Conservation (phyloP, 2,797 vertebrate species). For the Distichodus sexfasciatus region DNA sequence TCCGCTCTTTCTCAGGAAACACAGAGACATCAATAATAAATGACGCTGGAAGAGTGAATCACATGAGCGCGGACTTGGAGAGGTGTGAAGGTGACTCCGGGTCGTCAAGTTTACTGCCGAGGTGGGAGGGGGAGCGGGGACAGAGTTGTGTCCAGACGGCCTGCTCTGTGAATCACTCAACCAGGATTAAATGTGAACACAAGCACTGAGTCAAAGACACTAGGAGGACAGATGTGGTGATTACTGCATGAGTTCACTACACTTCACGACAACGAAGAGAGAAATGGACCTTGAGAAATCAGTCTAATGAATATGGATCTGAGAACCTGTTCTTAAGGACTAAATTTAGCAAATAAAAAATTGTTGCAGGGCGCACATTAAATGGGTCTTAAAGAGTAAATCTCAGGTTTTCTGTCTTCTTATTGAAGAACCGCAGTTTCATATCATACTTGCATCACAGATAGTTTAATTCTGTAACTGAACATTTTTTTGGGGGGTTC, state of each 20-base stretch:
- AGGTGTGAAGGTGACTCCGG: slow-evolving; percentile 49
- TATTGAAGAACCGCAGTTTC: no score
- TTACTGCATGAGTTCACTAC: not conserved
- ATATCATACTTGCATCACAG: no score
- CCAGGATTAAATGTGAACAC: slow-evolving; percentile 40
- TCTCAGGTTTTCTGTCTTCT: no score
- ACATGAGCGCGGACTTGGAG: slow-evolving; percentile 47
- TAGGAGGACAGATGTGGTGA: not conserved
- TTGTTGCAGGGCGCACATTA: no score
- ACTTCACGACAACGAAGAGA: not conserved
- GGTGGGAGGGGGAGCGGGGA: slow-evolving; percentile 37
- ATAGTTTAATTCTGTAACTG: no score
- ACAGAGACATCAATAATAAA: slow-evolving; percentile 44
- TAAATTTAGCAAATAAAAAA: no score
- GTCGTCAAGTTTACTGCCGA: slow-evolving; percentile 32
- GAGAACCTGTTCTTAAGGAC: not conserved
- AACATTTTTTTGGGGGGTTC: no score
- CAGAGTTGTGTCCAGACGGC: slow-evolving; percentile 32
- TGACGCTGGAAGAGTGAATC: slow-evolving; percentile 52
- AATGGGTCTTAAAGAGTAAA: no score
- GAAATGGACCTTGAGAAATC: not conserved
- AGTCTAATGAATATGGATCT: not conserved
- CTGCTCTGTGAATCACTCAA: slow-evolving; percentile 38
- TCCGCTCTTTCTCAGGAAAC: slow-evolving; percentile 34
- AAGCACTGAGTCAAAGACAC: slow-evolving; percentile 18